Evolutionary conservation across 2,113 vertebrate species (phyloP).

Genomic region (Tyto alba): DNA sequence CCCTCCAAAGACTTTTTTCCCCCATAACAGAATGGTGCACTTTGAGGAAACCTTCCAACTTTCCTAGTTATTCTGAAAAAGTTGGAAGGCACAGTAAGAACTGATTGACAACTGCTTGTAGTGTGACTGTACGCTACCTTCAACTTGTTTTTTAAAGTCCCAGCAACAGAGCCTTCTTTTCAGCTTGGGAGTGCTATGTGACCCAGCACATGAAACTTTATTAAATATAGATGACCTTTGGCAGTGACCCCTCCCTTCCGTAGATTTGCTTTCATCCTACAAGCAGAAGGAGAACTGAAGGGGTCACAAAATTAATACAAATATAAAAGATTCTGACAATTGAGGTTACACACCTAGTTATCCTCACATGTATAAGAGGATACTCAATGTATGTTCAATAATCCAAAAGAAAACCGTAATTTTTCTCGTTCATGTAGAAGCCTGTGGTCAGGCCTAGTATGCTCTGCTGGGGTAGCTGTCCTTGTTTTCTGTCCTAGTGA

Average conservation of each 20-base stretch:
- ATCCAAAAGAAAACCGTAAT: neutral
- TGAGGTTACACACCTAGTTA: neutral
- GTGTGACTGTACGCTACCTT: neutral
- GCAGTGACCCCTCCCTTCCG: neutral
- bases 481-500: neutral
- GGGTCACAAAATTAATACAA: neutral
- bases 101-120: neutral
- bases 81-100: neutral
- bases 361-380: neutral
- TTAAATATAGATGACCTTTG: constrained; percentile 37
- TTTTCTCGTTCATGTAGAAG: neutral
- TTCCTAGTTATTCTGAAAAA: neutral
- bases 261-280: neutral
- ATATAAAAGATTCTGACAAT: neutral
- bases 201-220: constrained; percentile 5
- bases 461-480: neutral
- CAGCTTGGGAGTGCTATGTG: constrained; percentile 15
- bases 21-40: neutral
- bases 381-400: neutral
- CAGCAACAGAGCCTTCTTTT: neutral
- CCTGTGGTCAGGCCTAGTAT: neutral
- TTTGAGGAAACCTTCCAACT: neutral
- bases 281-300: neutral
- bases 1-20: neutral
- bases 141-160: neutral